phyloP scores from a whole-genome alignment of 1,140 invertebrate species.

The Triops longicaudatus region DNA sequence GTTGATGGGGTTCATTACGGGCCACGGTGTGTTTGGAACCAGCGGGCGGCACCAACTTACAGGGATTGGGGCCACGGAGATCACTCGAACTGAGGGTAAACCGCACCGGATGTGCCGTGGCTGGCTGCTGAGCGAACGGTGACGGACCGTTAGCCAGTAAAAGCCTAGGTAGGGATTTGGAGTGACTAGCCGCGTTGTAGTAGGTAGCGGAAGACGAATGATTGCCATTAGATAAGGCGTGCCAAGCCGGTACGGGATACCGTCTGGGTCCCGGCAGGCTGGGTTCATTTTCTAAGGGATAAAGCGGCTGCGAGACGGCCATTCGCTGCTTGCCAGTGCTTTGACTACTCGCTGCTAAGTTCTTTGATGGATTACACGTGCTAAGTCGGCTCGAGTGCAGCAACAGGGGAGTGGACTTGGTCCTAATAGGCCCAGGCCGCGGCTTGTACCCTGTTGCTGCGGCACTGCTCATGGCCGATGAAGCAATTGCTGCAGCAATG shows the following conservation, averaged over 20 bases:
- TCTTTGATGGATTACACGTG: background rate
- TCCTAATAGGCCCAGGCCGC: background rate
- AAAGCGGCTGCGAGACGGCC: background rate
- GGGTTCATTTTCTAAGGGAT: background rate
- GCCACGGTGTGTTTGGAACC: conserved; percentile 18
- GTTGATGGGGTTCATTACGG: background rate
- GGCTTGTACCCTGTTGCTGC: background rate
- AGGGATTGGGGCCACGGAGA: conserved; percentile 19
- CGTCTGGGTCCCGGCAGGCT: background rate
- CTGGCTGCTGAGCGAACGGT: background rate
- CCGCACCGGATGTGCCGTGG: background rate
- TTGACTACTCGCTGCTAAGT: background rate
- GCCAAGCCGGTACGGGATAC: background rate
- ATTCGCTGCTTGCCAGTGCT: background rate
- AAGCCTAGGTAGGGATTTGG: background rate
- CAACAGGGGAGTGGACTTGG: conserved; percentile 9
- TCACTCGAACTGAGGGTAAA: background rate
- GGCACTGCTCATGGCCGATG: no score
- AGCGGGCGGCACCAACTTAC: background rate
- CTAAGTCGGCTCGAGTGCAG: background rate
- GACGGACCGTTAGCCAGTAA: background rate
- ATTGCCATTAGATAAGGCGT: conserved; percentile 8
- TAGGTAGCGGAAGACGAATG: background rate
- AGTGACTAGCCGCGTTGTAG: background rate
- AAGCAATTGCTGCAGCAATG: no score